These are phyloP conservation scores for Leptinotarsa tumamoca DNA, from an alignment of 2,888 invertebrate species.

Conservation along the genomic window DNA sequence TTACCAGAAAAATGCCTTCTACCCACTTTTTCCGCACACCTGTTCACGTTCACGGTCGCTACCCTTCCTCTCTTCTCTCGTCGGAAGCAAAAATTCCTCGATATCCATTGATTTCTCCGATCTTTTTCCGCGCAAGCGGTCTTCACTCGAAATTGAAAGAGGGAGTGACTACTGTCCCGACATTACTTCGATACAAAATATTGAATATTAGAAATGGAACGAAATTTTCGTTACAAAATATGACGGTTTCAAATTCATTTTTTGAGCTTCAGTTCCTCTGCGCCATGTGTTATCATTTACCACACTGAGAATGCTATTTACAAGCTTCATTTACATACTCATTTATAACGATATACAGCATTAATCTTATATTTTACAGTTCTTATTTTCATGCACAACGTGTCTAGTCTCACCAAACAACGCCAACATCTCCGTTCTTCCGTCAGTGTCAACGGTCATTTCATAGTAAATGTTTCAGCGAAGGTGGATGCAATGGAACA, in stretches of 20 bases:
- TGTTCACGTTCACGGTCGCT: too few species aligned
- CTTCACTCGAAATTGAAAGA: too few species aligned
- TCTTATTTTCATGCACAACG: not conserved
- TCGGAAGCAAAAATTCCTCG: too few species aligned
- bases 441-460: not conserved
- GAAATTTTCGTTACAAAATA: not conserved
- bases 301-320: not conserved
- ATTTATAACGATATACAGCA: not conserved
- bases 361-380: conserved; percentile 1
- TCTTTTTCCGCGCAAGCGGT: too few species aligned
- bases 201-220: too few species aligned
- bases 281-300: conserved; percentile 4
- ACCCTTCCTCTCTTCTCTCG: too few species aligned
- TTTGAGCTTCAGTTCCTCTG: not conserved
- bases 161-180: too few species aligned
- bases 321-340: not conserved
- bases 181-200: too few species aligned
- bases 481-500: too few species aligned
- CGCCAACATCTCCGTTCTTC: not conserved
- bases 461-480: not conserved
- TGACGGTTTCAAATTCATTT: conserved; percentile 13
- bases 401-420: not conserved
- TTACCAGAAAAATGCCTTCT: too few species aligned
- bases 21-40: too few species aligned
- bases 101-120: too few species aligned